phyloP scores from a whole-genome alignment of 2,888 invertebrate genomes.

The Yponomeuta evonymella region DNA sequence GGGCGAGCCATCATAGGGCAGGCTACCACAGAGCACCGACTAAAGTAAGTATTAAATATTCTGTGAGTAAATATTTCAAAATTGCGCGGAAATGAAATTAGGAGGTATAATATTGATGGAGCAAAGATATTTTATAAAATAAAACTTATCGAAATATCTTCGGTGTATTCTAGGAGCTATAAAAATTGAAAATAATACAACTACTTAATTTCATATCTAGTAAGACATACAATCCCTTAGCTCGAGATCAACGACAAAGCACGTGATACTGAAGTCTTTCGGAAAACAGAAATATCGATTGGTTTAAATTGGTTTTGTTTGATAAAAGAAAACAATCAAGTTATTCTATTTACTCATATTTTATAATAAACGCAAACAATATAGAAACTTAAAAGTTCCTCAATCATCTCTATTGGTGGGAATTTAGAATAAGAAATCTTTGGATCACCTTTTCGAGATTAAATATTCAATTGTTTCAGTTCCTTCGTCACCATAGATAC shows the following conservation, averaged over 20 bases:
- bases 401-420: slow-evolving; percentile 52
- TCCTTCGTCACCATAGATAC: slow-evolving; percentile 59
- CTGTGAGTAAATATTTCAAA: not conserved
- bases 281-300: not conserved
- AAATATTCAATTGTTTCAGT: slow-evolving; percentile 53
- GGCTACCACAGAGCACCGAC: slow-evolving; percentile 4
- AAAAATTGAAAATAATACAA: slow-evolving; percentile 76
- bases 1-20: too few species aligned
- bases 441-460: slow-evolving; percentile 57
- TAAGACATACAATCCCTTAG: slow-evolving; percentile 75
- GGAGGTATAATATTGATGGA: slow-evolving; percentile 59
- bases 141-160: slow-evolving; percentile 77
- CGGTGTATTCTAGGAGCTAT: slow-evolving; percentile 76
- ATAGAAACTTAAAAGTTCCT: not conserved
- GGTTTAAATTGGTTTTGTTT: not conserved
- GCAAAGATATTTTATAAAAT: slow-evolving; percentile 74
- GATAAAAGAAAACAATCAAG: not conserved
- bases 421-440: slow-evolving; percentile 57
- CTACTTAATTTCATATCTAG: slow-evolving; percentile 76
- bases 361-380: slow-evolving; percentile 6
- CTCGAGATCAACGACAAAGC: slow-evolving; percentile 64
- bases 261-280: not conserved
- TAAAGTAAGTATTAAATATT: too few species aligned
- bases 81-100: slow-evolving; percentile 3
- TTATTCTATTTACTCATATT: not conserved